phyloP scores from a whole-genome alignment of 2,888 invertebrate genomes.

The Dicycla oo region DNA sequence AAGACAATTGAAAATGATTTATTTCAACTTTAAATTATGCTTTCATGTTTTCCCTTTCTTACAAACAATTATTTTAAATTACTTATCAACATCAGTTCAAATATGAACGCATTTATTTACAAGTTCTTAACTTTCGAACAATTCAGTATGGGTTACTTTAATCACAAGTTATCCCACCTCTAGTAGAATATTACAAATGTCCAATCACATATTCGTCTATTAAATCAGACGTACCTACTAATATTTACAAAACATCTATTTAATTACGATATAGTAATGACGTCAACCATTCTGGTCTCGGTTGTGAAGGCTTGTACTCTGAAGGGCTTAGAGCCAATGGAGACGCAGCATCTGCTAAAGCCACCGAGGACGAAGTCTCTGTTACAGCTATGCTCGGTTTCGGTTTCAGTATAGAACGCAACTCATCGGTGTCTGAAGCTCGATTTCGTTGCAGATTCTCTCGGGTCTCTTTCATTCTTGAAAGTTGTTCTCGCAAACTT shows the following conservation, averaged over 20 bases:
- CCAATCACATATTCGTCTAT: conserved; percentile 64
- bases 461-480: conserved; percentile 95
- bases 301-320: conserved; percentile 84
- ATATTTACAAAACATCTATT: conserved; percentile 69
- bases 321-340: conserved; percentile 84
- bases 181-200: conserved; percentile 57
- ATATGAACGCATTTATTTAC: conserved; percentile 78
- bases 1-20: conserved; percentile 79
- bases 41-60: conserved; percentile 79
- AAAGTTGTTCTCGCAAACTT: conserved; percentile 93
- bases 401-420: conserved; percentile 90
- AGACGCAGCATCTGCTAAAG: conserved; percentile 83
- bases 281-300: conserved; percentile 85
- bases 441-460: conserved; percentile 91
- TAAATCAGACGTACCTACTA: conserved; percentile 61
- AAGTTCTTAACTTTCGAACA: conserved; percentile 68
- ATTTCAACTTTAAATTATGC: conserved; percentile 87
- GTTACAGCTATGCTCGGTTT: conserved; percentile 89
- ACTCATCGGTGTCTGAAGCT: conserved; percentile 87
- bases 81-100: conserved; percentile 85
- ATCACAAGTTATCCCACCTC: conserved; percentile 46
- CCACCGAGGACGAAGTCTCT: conserved; percentile 85
- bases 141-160: conserved; percentile 56
- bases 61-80: conserved; percentile 78
- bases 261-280: conserved; percentile 87